Evolutionary conservation across 2,113 vertebrate species (phyloP).

Genomic region (Mohoua ochrocephala): DNA sequence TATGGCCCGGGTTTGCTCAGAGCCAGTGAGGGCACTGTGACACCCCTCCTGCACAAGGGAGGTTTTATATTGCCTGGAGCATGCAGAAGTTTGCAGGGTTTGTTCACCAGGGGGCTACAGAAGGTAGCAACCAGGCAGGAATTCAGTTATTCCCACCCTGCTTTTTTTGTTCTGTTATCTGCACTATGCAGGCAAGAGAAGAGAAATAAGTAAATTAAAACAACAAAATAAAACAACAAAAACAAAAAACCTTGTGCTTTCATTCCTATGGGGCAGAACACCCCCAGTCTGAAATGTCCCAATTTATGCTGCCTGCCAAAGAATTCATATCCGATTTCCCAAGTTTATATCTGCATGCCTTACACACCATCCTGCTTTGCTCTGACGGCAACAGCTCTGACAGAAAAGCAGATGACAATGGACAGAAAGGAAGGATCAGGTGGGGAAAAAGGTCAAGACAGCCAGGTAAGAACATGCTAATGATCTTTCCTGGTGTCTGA

Average conservation of each 20-base stretch:
- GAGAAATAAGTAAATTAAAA: background rate
- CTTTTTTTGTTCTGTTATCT: background rate
- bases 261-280: background rate
- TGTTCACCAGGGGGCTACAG: background rate
- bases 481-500: background rate
- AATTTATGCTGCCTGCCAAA: background rate
- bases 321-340: background rate
- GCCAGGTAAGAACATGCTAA: background rate
- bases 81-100: background rate
- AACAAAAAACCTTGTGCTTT: background rate
- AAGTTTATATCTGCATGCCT: background rate
- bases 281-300: background rate
- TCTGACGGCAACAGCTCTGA: background rate
- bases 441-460: background rate
- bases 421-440: background rate
- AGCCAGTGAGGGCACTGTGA: background rate
- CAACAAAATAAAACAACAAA: background rate
- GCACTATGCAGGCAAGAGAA: background rate
- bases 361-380: background rate
- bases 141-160: background rate
- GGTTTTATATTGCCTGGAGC: background rate
- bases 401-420: background rate
- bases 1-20: background rate
- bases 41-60: background rate
- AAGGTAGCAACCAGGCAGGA: background rate